Percentiles rank a stretch among this genome's conserved stretches.
Conservation (phyloP, 2,797 vertebrate species). For the Rhincodon typus region DNA sequence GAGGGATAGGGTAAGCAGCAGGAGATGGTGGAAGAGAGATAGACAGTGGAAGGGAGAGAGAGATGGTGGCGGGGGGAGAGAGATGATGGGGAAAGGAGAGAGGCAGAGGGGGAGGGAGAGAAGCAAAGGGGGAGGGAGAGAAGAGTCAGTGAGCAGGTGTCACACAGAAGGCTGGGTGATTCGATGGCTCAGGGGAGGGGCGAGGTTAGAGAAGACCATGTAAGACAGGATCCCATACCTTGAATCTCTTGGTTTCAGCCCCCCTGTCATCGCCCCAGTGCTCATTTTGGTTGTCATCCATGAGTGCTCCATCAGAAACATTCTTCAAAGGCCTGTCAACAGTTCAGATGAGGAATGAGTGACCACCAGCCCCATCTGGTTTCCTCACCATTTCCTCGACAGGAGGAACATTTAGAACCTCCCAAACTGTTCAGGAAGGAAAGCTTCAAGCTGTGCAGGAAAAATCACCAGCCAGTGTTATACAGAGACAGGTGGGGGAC, state of each 20-base stretch:
- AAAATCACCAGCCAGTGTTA: too few species aligned
- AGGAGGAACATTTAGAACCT: neutral
- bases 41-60: neutral
- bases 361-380: too few species aligned
- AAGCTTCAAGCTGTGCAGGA: too few species aligned
- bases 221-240: slow-evolving; percentile 59
- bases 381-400: neutral
- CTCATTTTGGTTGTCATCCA: slow-evolving; percentile 93
- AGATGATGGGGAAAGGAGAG: neutral
- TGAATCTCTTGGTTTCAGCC: slow-evolving; percentile 80
- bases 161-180: neutral
- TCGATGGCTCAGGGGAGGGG: neutral
- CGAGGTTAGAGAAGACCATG: too few species aligned
- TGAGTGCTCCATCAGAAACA: slow-evolving; percentile 79
- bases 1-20: too few species aligned
- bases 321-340: slow-evolving; percentile 81
- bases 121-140: neutral
- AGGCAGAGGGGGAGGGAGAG: neutral
- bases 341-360: neutral
- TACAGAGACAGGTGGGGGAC: too few species aligned
- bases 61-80: neutral
- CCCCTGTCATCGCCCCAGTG: slow-evolving; percentile 81
- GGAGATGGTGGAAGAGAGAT: neutral
- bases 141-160: neutral
- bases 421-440: too few species aligned